Conservation (phyloP, 1,140 invertebrate genomes). For the Dufourea novaeangliae region DNA sequence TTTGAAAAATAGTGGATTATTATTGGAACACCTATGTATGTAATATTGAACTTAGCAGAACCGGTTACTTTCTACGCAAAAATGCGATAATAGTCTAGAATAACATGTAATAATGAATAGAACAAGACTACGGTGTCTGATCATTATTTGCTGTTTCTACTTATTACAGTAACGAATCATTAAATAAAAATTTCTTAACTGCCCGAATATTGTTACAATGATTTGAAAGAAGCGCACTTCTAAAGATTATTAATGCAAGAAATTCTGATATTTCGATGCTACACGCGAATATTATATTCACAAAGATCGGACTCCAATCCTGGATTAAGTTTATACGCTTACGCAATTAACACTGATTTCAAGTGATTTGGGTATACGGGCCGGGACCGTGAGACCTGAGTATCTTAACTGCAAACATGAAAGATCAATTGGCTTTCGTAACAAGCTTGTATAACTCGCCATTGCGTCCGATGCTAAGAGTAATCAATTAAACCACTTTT, state of each 20-base stretch:
- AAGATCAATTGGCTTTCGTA: slow-evolving; percentile 5
- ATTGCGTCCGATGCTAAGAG: not conserved
- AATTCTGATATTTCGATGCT: slow-evolving; percentile 3
- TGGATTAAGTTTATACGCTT: slow-evolving; percentile 20
- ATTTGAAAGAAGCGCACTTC: too few species aligned
- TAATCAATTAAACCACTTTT: slow-evolving; percentile 11
- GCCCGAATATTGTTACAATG: too few species aligned
- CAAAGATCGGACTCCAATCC: slow-evolving; percentile 25
- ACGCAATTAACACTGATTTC: slow-evolving; percentile 31
- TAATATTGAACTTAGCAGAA: too few species aligned
- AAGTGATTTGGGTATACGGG: slow-evolving; percentile 5
- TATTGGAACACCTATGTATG: too few species aligned
- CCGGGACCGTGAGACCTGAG: not conserved
- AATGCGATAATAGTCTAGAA: too few species aligned
- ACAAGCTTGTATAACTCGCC: not conserved
- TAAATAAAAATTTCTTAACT: too few species aligned
- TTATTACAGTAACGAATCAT: too few species aligned
- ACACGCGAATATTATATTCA: not conserved
- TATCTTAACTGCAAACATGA: slow-evolving; percentile 9
- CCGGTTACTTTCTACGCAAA: too few species aligned
- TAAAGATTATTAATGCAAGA: slow-evolving; percentile 29
- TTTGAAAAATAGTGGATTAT: too few species aligned
- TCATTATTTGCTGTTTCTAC: too few species aligned
- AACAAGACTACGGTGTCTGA: too few species aligned
- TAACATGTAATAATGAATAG: too few species aligned